These are phyloP conservation scores for Nannospalax galili DNA, from an alignment of 2,113 vertebrate genomes.

Conservation along the genomic window DNA sequence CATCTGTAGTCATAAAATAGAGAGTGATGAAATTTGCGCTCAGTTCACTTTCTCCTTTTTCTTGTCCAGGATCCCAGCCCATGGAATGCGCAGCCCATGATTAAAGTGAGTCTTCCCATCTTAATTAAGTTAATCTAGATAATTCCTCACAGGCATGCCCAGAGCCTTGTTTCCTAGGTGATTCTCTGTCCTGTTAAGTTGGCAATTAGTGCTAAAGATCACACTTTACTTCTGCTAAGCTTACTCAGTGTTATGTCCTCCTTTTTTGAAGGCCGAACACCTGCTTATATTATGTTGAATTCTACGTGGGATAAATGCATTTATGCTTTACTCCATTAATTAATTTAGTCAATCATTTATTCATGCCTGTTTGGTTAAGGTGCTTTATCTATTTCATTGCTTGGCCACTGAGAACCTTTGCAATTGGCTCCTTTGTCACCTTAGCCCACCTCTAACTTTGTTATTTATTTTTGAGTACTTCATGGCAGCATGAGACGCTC, in stretches of 20 bases:
- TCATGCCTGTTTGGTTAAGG: neutral
- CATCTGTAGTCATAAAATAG: neutral
- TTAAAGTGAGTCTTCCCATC: neutral
- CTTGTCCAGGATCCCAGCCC: neutral
- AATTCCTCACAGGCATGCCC: neutral
- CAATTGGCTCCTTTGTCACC: neutral
- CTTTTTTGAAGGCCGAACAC: neutral
- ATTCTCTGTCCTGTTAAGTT: neutral
- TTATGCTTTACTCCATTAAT: neutral
- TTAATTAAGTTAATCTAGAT: too few relatives aligned
- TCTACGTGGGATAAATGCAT: neutral
- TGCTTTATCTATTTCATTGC: neutral
- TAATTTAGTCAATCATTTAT: neutral
- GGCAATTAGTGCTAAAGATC: neutral
- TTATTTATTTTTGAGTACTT: neutral
- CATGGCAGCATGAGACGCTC: neutral
- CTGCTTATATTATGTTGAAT: neutral
- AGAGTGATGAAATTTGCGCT: too few relatives aligned
- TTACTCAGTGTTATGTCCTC: fast-evolving
- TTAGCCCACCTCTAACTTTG: neutral
- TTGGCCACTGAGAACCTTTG: neutral
- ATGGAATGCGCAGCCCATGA: neutral
- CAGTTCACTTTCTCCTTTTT: neutral
- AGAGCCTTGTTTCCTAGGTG: neutral
- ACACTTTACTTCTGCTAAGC: neutral